phyloP scores from a whole-genome alignment of 2,113 vertebrate species.

The Lasiurus cinereus region DNA sequence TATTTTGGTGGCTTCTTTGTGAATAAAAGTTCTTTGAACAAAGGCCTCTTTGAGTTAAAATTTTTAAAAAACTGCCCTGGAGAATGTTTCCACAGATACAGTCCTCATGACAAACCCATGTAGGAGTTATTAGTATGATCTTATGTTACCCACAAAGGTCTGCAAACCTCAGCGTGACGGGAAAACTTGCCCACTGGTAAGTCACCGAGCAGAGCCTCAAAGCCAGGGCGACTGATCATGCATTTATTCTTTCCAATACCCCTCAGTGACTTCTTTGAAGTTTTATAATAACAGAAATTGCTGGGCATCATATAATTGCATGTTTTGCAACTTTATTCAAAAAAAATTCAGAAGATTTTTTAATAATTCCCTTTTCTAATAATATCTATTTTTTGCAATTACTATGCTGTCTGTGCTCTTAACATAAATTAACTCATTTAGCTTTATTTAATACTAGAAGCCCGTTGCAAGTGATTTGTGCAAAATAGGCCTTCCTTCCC shows the following conservation, averaged over 20 bases:
- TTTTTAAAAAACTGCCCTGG: neutral
- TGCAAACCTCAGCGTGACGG: neutral
- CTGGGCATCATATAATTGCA: neutral
- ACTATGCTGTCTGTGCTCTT: neutral
- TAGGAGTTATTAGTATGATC: neutral
- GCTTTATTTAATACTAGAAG: neutral
- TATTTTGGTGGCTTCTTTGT: constrained; percentile 18
- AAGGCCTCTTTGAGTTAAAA: neutral
- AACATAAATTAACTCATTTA: constrained; percentile 14
- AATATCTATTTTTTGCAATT: constrained; percentile 30
- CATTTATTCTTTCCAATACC: neutral
- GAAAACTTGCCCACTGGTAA: neutral
- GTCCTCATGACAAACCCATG: neutral
- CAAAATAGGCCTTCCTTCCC: too few species aligned
- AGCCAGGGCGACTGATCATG: neutral
- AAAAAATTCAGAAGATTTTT: constrained; percentile 43
- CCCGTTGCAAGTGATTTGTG: too few species aligned
- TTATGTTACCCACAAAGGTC: neutral
- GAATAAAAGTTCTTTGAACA: neutral
- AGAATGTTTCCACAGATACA: neutral
- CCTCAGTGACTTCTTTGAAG: constrained; percentile 2
- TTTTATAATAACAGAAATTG: constrained; percentile 37
- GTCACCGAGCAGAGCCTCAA: neutral
- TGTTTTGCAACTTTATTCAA: constrained; percentile 30
- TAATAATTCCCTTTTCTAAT: constrained; percentile 20